Base-by-base conservation (phyloP, 2,797 vertebrate genomes). In the Epinephelus awoara region DNA sequence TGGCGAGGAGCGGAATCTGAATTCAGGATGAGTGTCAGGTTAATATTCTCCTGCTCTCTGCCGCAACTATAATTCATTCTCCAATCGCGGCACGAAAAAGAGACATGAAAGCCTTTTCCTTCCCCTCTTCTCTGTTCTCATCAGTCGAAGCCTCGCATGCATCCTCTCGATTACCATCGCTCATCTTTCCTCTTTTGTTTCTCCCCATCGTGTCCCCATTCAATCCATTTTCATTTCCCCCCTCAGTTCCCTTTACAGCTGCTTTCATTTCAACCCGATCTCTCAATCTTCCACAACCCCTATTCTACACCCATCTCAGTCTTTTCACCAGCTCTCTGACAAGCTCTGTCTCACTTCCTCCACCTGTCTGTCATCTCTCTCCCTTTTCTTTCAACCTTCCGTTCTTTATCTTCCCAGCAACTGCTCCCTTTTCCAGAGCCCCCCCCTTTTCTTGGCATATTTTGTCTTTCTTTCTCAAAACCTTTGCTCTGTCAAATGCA, bases 101-200 rank as follows among this genome's bases (percentile, higher is more conserved):
- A 80, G 76, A 91, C 89, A 90, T 91, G 88, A 91, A 93, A 92
- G 87, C 82, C 75, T 81, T 75, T 85, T 89, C 82, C 86, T 82
- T 85, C 81, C 40, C 68, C 74, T 38, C 79, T 88, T 25, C 84
- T 90, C 77, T 65, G 67, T 87, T 86, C 88, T 87, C 88, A 87
- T 89, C 92, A 88, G 82, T 50, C 15, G 62, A 54, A 62, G 85
- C 85, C 70, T 77, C 3, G 49, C 72, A 75, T 69, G 84, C 89
- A 89, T 92, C 86, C 84, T 90, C 87, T 89, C 88, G 88, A 93
- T 93, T 93, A 89, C 90, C 90, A 91, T 93, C 89, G 83, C 88
- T 92, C 90, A 90, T 89, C 88, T 88, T 88, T 88, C 58, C 86
- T 78, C 90, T 88, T 93, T 92, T 91, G 83, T 86, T 90, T 92